These are phyloP conservation scores for Ceratosolen solmsi DNA, from an alignment of 1,140 invertebrate genomes.

Conservation along the genomic window DNA sequence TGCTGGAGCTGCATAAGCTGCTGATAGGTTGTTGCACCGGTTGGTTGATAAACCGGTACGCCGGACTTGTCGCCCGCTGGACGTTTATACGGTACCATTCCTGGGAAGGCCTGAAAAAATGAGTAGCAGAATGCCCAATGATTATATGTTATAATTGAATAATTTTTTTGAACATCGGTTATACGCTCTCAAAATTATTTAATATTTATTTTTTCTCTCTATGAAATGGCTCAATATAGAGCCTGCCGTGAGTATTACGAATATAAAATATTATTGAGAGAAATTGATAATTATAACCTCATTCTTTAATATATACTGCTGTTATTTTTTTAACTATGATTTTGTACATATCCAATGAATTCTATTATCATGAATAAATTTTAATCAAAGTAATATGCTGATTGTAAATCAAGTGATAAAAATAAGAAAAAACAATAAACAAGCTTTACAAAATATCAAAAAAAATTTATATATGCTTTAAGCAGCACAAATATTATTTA, in stretches of 20 bases:
- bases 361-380: not conserved
- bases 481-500: not conserved
- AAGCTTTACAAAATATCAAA: not conserved
- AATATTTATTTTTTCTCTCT: no score
- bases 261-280: not conserved
- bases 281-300: conserved; percentile 7
- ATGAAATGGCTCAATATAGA: no score
- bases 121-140: conserved; percentile 51
- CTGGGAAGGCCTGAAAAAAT: conserved; percentile 87
- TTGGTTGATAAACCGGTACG: conserved; percentile 94
- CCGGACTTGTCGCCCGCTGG: conserved; percentile 95
- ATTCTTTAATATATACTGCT: not conserved
- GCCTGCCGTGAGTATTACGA: no score
- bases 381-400: not conserved
- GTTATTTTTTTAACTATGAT: conserved; percentile 35
- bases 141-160: conserved; percentile 51
- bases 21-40: conserved; percentile 89
- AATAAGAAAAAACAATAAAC: not conserved
- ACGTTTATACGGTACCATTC: conserved; percentile 95
- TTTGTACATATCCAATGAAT: not conserved
- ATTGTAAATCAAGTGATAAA: not conserved
- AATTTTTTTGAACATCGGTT: not conserved
- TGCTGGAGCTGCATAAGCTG: conserved; percentile 96
- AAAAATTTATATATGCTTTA: not conserved
- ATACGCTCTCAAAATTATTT: no score